A percentile compares a stretch with the other conserved stretches of the same genome.
Conservation (phyloP, 2,113 vertebrate species). For the Cettia cetti region DNA sequence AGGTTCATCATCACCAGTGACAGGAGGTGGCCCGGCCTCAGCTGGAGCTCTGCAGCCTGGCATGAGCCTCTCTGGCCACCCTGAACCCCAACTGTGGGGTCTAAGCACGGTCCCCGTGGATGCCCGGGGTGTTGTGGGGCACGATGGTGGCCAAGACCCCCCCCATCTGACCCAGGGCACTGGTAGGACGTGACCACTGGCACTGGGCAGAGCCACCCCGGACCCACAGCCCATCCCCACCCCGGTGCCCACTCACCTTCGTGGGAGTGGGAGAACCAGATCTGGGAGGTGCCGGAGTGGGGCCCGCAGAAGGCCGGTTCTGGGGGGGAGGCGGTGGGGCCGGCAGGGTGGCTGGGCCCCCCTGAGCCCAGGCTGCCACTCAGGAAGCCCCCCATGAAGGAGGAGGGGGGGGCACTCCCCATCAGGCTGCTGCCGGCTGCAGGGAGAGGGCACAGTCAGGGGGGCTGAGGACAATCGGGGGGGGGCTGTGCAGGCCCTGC, state of each 20-base stretch:
- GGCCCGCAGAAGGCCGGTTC: constrained; percentile 89
- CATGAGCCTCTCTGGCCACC: rapidly evolving
- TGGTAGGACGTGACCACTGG: rapidly evolving
- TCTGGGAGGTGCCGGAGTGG: constrained; percentile 90
- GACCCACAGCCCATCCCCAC: rapidly evolving
- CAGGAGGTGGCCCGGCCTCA: neutral
- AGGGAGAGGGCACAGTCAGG: constrained; percentile 19
- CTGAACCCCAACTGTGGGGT: rapidly evolving
- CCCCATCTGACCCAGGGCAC: neutral
- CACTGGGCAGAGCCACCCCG: neutral
- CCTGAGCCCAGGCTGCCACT: constrained; percentile 90
- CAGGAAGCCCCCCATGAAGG: constrained; percentile 97
- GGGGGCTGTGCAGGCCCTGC: neutral
- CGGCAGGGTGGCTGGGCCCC: constrained; percentile 82
- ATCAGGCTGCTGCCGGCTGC: constrained; percentile 89
- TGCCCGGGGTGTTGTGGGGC: neutral
- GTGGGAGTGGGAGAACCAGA: constrained; percentile 97
- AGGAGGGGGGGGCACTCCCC: constrained; percentile 86
- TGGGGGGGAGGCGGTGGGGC: constrained; percentile 84
- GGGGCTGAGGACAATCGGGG: neutral
- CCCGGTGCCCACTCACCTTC: constrained; percentile 80
- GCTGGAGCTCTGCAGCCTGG: neutral
- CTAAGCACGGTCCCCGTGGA: rapidly evolving
- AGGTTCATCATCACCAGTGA: neutral
- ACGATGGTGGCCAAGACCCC: rapidly evolving